phyloP scores from a whole-genome alignment of 2,797 vertebrate species.

The Sebastes paucispinis region DNA sequence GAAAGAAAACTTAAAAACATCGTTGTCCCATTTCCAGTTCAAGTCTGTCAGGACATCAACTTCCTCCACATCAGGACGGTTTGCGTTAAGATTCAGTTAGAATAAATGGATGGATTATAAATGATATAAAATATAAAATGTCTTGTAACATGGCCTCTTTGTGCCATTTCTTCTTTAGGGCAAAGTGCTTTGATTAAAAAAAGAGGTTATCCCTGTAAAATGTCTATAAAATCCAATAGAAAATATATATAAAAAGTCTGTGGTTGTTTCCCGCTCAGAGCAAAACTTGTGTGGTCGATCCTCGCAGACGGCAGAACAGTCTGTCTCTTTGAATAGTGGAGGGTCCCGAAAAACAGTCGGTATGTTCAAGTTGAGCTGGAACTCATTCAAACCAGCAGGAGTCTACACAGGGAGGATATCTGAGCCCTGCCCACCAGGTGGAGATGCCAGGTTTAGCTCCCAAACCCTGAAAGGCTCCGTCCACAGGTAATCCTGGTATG shows the following conservation, averaged over 20 bases:
- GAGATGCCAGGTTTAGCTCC: not conserved
- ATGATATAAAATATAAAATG: constrained; percentile 28
- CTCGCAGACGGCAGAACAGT: constrained; percentile 21
- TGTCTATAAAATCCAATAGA: constrained; percentile 34
- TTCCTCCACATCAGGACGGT: constrained; percentile 29
- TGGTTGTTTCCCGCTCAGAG: constrained; percentile 64
- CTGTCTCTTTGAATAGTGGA: not conserved
- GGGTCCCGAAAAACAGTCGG: not conserved
- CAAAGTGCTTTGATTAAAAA: constrained; percentile 66
- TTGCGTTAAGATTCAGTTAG: not conserved
- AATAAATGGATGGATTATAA: constrained; percentile 44
- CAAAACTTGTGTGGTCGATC: constrained; percentile 40
- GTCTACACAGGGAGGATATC: not conserved
- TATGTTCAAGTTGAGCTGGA: constrained; percentile 3
- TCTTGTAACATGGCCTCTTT: not conserved
- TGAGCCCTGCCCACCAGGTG: not conserved
- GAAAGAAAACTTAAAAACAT: not conserved
- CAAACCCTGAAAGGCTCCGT: not conserved
- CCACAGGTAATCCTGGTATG: constrained; percentile 13
- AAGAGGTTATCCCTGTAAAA: constrained; percentile 40
- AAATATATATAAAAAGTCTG: constrained; percentile 41
- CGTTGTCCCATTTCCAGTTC: not conserved
- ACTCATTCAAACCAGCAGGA: not conserved
- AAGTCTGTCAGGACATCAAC: not conserved
- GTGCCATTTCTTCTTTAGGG: constrained; percentile 20